phyloP scores from a whole-genome alignment of 2,113 vertebrate genomes.

The Sphyrna mokarran region DNA sequence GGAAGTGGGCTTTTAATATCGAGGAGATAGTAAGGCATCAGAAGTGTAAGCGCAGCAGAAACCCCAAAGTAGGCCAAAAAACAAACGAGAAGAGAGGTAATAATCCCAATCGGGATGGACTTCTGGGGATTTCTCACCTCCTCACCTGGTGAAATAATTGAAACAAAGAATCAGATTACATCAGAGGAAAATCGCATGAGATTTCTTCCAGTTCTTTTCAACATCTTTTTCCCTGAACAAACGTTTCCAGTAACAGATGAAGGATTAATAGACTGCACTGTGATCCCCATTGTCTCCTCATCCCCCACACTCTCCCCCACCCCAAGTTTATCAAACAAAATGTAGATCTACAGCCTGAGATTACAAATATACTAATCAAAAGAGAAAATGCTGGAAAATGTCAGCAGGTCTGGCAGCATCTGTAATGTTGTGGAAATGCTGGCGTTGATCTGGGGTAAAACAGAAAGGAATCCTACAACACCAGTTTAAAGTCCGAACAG shows the following conservation, averaged over 20 bases:
- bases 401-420: too few relatives aligned
- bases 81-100: conserved; percentile 73
- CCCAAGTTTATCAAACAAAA: background rate
- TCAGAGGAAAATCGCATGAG: background rate
- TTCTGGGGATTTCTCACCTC: conserved; percentile 73
- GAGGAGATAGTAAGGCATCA: conserved; percentile 79
- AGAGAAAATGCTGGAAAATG: too few relatives aligned
- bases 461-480: too few relatives aligned
- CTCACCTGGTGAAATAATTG: conserved; percentile 58
- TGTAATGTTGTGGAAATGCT: too few relatives aligned
- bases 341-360: background rate
- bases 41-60: conserved; percentile 75
- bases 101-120: conserved; percentile 69
- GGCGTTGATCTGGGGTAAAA: too few relatives aligned
- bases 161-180: background rate
- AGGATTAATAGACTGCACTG: background rate
- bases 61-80: conserved; percentile 75
- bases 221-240: background rate
- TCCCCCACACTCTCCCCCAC: too few relatives aligned
- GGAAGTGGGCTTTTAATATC: conserved; percentile 66
- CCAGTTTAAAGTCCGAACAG: too few relatives aligned
- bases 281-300: too few relatives aligned
- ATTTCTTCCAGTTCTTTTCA: background rate
- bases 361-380: background rate
- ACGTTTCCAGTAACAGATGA: background rate